Evolutionary conservation across 2,113 vertebrate genomes (phyloP), one percentile per base, ranked within the genome.

Genomic region (Anhinga anhinga): DNA sequence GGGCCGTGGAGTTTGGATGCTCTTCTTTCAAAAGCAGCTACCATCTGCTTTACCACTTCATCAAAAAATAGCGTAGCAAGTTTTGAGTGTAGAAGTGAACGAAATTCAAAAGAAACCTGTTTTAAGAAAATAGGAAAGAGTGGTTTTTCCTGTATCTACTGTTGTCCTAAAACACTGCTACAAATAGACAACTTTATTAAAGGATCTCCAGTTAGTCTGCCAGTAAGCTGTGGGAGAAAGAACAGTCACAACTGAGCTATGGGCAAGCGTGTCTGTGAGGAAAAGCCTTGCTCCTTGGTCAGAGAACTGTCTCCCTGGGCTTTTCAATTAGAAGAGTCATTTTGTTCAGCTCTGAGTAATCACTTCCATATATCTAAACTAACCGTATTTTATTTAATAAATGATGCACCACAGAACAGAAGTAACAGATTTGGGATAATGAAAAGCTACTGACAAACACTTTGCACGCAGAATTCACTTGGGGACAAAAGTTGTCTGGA

Each of bases 11-110:
- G 70, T 58, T 98, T 98, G 96, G 97, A 92, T 22, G 99, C 99
- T 78, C 99, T 98, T 59, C 98, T 98, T 97, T 99, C 99, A 86
- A 99, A 99, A 19, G 99, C 99, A 7, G 98, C 98, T 6, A 99
- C 99, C 99, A 99, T 99, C 97, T 99, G 99, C 97, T 99, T 99
- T 69, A 99, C 99, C 69, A 99, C 99, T 98, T 99, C 99, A 40
- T 99, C 99, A 9, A 99, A 99, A 98, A 99, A 99, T 15, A 99
- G 86, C 0, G 99, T 98, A 36, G 99, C 98, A 3, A 99, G 98
- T 88, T 99, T 99, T 47, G 99, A 99, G 97, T 99, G 99, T 34
- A 99, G 97, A 88, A 99, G 98, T 19, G 99, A 99, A 52, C 99
- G 99, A 87, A 99, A 99, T 98, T 99, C 99, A 40, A 99, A 99